phyloP scores from a whole-genome alignment of 2,113 vertebrate species.

The Xiphorhynchus elegans region DNA sequence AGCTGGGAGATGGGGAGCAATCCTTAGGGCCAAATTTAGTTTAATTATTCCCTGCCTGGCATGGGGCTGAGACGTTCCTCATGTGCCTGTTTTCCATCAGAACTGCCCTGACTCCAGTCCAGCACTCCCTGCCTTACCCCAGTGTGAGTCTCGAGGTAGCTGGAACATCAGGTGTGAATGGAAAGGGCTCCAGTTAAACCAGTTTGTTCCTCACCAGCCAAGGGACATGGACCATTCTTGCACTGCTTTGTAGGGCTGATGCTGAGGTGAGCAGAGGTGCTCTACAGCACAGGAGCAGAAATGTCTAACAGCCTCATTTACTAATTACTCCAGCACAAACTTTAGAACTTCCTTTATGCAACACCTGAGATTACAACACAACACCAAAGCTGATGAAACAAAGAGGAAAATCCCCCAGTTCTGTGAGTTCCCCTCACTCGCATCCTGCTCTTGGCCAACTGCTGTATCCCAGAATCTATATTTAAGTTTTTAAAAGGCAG shows the following conservation, averaged over 20 bases:
- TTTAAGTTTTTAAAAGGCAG: not conserved
- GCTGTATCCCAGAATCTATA: not conserved
- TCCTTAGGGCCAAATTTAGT: not conserved
- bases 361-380: not conserved
- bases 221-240: not conserved
- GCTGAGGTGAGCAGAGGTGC: not conserved
- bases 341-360: not conserved
- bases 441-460: not conserved
- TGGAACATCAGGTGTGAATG: not conserved
- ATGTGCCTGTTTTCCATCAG: not conserved
- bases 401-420: not conserved
- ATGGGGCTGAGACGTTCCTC: not conserved
- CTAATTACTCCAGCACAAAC: not conserved
- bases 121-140: not conserved
- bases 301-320: not conserved
- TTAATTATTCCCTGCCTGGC: not conserved
- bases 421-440: not conserved
- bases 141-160: not conserved
- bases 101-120: not conserved
- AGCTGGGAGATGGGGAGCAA: not conserved
- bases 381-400: not conserved
- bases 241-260: not conserved
- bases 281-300: not conserved
- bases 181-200: not conserved
- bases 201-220: not conserved